These are phyloP conservation scores for Wiebesia pumilae DNA, from an alignment of 1,140 invertebrate genomes.

Conservation along the genomic window DNA sequence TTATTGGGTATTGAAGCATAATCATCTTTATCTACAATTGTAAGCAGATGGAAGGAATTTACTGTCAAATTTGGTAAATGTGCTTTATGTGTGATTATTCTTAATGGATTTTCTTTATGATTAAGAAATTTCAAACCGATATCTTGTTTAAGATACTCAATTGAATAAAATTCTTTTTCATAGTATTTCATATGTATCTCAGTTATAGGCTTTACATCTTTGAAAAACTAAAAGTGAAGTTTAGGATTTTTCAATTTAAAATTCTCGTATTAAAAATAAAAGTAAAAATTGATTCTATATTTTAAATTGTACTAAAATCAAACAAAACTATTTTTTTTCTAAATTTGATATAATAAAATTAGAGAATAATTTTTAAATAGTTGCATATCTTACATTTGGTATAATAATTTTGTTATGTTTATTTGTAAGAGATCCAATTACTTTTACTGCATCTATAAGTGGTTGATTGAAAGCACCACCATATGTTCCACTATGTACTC, in stretches of 20 bases:
- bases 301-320: too few relatives aligned
- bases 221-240: conserved; percentile 49
- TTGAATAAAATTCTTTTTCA: conserved; percentile 76
- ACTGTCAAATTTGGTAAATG: conserved; percentile 77
- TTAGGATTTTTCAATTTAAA: background rate
- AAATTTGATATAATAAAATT: too few relatives aligned
- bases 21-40: conserved; percentile 73
- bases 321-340: too few relatives aligned
- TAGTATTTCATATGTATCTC: conserved; percentile 75
- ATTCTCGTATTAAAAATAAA: background rate
- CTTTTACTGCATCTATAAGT: conserved; percentile 52
- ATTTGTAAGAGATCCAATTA: conserved; percentile 50
- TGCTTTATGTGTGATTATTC: conserved; percentile 77
- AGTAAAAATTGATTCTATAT: background rate
- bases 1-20: conserved; percentile 49
- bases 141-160: conserved; percentile 74
- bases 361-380: too few relatives aligned
- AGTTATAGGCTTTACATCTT: conserved; percentile 71
- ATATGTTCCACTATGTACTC: conserved; percentile 54
- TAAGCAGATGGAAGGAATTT: conserved; percentile 81
- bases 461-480: conserved; percentile 59
- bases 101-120: conserved; percentile 57
- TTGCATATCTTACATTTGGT: conserved; percentile 44
- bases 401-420: conserved; percentile 51
- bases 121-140: conserved; percentile 68